Conservation (phyloP, 2,888 invertebrate species). For the Ichneumon xanthorius region DNA sequence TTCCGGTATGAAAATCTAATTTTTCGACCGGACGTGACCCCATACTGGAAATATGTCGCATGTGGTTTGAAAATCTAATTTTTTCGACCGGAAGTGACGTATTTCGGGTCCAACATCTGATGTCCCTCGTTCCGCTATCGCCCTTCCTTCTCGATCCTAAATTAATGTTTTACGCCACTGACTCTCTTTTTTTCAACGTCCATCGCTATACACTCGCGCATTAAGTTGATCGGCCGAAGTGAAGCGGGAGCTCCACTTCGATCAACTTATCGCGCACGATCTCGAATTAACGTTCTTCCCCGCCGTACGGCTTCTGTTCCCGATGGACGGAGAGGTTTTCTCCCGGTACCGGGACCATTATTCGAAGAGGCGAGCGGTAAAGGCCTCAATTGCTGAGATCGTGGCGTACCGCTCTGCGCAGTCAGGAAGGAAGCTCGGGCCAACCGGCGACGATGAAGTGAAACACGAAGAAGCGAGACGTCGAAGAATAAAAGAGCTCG, state of each 20-base stretch:
- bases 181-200: slow-evolving; percentile 54
- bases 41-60: too few species aligned
- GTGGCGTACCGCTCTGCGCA: neutral
- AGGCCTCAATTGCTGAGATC: neutral
- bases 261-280: slow-evolving; percentile 69
- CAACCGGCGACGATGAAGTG: slow-evolving; percentile 24
- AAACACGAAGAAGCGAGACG: neutral
- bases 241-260: neutral
- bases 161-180: slow-evolving; percentile 11
- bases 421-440: slow-evolving; percentile 49
- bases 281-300: slow-evolving; percentile 64
- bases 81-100: neutral
- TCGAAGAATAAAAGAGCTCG: neutral
- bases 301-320: slow-evolving; percentile 50
- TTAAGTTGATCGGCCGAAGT: too few species aligned
- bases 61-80: too few species aligned
- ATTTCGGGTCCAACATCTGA: neutral
- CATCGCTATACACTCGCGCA: slow-evolving; percentile 38
- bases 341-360: slow-evolving; percentile 57
- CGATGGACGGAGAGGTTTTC: slow-evolving; percentile 12
- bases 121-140: neutral
- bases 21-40: too few species aligned
- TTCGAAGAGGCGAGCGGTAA: slow-evolving; percentile 54
- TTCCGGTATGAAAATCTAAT: too few species aligned
- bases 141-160: neutral